Base-by-base conservation (phyloP, 2,113 vertebrate genomes). In the Balaeniceps rex region DNA sequence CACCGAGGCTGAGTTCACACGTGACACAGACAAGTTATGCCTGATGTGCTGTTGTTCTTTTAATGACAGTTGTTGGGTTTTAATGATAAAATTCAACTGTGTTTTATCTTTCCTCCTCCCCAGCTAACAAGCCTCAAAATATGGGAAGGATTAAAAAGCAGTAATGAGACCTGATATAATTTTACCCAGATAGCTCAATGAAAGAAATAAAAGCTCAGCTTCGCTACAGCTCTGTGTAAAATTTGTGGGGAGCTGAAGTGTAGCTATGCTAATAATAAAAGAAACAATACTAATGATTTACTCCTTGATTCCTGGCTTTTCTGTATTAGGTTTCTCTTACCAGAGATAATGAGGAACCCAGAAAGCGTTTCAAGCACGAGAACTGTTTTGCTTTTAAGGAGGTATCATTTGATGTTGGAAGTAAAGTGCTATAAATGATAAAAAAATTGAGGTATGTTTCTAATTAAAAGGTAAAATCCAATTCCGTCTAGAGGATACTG, bases 21-120 rank as follows among this genome's bases (percentile, higher is more conserved):
- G 23, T 87, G 87, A 69, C 95, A 38, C 51, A 12, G 14, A 90
- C 63, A 80, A 86, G 21, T 61, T 83, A 31, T 65, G 80, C 93
- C 93, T 96, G 92, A 92, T 38, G 36, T 58, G 88, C 64, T 96
- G 49, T n/a, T 95, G 51, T 86, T 93, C 93, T 96, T 95, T 81
- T 90, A 95, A 87, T 93, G 81, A 12, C 57, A 90, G 69, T 80
- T 94, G 82, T 83, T 96, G 92, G 79, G 91, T 93, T 93, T 94
- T 90, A 94, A 61, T 95, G 68, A 89, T 70, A 74, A 82, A 91
- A 87, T 47, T 76, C 61, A 88, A 51, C 40, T 60, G 55, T n/a
- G 29, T 87, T 89, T 96, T 94, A 54, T 76, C 69, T 89, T 96
- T 95, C 15, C 51, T 91, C 60, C 63, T 95, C 34, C 19, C 33